These are phyloP conservation scores for Acipenser transmontanus DNA, from an alignment of 2,797 vertebrate genomes.

Conservation along the genomic window DNA sequence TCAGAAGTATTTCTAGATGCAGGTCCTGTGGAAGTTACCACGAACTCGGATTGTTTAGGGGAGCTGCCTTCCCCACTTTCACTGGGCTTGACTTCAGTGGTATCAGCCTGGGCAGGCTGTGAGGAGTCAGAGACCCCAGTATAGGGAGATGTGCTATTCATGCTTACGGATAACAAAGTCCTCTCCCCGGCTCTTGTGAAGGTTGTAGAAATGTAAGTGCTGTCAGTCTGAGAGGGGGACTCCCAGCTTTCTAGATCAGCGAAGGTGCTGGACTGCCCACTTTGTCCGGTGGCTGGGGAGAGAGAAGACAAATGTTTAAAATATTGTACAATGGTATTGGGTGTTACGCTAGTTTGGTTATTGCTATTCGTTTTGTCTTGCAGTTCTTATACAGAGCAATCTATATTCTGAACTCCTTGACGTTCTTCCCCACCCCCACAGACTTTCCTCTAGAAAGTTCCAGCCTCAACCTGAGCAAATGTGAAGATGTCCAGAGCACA, in stretches of 20 bases:
- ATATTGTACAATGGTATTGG: too few relatives aligned
- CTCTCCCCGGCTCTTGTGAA: conserved; percentile 73
- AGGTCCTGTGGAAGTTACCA: not conserved
- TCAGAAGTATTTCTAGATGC: not conserved
- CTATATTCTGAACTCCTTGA: too few relatives aligned
- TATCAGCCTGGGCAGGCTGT: conserved; percentile 18
- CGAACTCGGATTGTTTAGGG: not conserved
- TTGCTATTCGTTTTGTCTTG: too few relatives aligned
- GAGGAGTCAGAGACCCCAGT: conserved; percentile 29
- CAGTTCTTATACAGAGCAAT: too few relatives aligned
- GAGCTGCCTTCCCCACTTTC: not conserved
- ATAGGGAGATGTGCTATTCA: conserved; percentile 41
- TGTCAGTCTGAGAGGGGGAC: conserved; percentile 45
- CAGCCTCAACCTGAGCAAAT: too few relatives aligned
- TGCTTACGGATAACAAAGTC: conserved; percentile 74
- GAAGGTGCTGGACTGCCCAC: conserved; percentile 26
- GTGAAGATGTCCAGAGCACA: too few relatives aligned
- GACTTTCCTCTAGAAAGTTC: too few relatives aligned
- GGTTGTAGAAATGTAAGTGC: conserved; percentile 66
- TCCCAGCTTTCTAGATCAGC: conserved; percentile 36
- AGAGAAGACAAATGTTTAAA: not conserved
- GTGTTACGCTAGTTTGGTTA: too few relatives aligned
- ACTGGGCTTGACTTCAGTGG: conserved; percentile 23
- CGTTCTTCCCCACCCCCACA: too few relatives aligned
- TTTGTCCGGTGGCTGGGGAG: conserved; percentile 39